phyloP scores from a whole-genome alignment of 2,113 vertebrate species.

The Engraulis encrasicolus region DNA sequence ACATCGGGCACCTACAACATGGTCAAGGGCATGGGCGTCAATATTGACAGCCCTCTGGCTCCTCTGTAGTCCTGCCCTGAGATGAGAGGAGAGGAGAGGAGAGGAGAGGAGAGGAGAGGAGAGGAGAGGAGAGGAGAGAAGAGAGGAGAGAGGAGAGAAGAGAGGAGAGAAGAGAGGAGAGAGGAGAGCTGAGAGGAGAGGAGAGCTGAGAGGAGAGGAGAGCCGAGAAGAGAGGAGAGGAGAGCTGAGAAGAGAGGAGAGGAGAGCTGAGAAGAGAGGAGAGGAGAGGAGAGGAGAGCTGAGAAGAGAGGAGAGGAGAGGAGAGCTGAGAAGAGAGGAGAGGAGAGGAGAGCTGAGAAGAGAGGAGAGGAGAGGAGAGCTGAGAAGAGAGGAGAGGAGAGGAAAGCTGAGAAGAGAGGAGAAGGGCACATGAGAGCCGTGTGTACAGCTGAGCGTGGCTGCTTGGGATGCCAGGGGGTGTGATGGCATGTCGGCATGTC shows the following conservation, averaged over 20 bases:
- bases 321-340: neutral
- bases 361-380: neutral
- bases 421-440: neutral
- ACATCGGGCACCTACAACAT: no score
- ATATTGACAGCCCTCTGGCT: no score
- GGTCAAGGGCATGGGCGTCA: no score
- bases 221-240: neutral
- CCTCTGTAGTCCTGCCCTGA: no score
- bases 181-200: no score
- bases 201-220: neutral
- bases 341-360: neutral
- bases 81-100: neutral
- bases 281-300: neutral
- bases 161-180: neutral
- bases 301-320: neutral
- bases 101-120: neutral
- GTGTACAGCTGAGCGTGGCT: neutral
- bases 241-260: neutral
- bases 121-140: neutral
- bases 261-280: neutral
- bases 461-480: neutral
- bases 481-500: constrained; percentile 1
- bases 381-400: no score
- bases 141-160: neutral
- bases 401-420: neutral